Evolutionary conservation across 1,140 invertebrate genomes (phyloP).

Genomic region (Polyergus mexicanus): DNA sequence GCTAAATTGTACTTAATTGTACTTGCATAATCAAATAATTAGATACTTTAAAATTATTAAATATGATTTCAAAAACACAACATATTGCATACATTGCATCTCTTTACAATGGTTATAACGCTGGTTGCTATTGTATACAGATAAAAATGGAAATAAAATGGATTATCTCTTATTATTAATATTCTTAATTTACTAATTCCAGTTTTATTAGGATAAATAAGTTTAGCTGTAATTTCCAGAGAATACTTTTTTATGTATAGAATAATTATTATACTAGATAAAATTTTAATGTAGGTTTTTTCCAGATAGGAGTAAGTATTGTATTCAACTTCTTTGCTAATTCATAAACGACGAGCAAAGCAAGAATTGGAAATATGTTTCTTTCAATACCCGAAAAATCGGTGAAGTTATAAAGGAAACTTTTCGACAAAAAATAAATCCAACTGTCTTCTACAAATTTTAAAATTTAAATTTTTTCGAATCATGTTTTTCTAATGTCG

Average conservation of each 20-base stretch:
- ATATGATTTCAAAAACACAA: conserved; percentile 10
- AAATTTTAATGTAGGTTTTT: too few species aligned
- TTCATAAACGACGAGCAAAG: too few species aligned
- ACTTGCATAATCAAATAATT: neutral
- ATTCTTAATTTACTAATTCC: neutral
- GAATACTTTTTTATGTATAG: neutral
- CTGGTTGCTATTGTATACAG: conserved; percentile 71
- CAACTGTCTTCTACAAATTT: neutral
- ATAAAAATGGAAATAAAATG: conserved; percentile 70
- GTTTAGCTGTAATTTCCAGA: neutral
- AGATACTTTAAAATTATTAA: neutral
- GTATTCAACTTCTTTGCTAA: too few species aligned
- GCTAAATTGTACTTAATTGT: conserved; percentile 20
- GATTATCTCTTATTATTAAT: conserved; percentile 55
- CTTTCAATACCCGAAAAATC: too few species aligned
- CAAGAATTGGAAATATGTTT: too few species aligned
- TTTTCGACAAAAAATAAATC: neutral
- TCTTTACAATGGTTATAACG: conserved; percentile 64
- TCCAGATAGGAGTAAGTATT: too few species aligned
- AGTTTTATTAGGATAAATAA: neutral
- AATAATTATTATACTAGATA: too few species aligned
- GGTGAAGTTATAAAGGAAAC: too few species aligned
- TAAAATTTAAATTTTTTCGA: neutral
- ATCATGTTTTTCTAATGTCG: neutral
- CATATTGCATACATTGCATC: conserved; percentile 65